These are phyloP conservation scores for Portevinia maculata DNA, from an alignment of 2,888 invertebrate species.

Conservation along the genomic window DNA sequence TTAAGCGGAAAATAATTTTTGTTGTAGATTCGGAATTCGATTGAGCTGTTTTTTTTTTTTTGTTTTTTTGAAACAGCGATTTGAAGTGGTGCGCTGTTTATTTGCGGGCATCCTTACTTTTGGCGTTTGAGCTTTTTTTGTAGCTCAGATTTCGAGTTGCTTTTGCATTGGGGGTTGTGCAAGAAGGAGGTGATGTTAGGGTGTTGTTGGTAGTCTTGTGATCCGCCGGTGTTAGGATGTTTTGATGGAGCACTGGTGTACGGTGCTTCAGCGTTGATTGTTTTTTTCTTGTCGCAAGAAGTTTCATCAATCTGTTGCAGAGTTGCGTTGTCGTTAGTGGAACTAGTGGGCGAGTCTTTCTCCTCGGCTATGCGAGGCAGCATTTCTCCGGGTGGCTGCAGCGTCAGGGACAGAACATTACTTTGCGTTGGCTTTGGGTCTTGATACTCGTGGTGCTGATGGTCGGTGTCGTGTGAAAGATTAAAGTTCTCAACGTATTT, in stretches of 20 bases:
- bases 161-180: slow-evolving; percentile 40
- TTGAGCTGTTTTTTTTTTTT: background rate
- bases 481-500: slow-evolving; percentile 73
- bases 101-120: slow-evolving; percentile 61
- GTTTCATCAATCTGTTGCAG: slow-evolving; percentile 12
- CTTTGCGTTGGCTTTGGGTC: slow-evolving; percentile 52
- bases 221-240: background rate
- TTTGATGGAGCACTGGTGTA: background rate
- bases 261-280: slow-evolving; percentile 3
- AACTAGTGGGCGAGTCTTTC: slow-evolving; percentile 84
- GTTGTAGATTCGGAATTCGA: background rate
- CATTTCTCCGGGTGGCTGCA: slow-evolving; percentile 85
- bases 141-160: slow-evolving; percentile 36
- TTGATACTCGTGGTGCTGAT: slow-evolving; percentile 46
- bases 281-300: slow-evolving; percentile 22
- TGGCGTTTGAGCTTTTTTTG: slow-evolving; percentile 55
- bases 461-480: slow-evolving; percentile 20
- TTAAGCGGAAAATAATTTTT: no score
- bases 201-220: background rate
- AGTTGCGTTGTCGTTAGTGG: slow-evolving; percentile 39
- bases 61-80: background rate
- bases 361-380: slow-evolving; percentile 94
- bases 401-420: slow-evolving; percentile 81
- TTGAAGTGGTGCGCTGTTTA: slow-evolving; percentile 8
- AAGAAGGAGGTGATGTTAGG: slow-evolving; percentile 2